Evolutionary conservation across 2,113 vertebrate species (phyloP), one percentile per base, ranked within the genome.

Genomic region (Triplophysa siluroides): DNA sequence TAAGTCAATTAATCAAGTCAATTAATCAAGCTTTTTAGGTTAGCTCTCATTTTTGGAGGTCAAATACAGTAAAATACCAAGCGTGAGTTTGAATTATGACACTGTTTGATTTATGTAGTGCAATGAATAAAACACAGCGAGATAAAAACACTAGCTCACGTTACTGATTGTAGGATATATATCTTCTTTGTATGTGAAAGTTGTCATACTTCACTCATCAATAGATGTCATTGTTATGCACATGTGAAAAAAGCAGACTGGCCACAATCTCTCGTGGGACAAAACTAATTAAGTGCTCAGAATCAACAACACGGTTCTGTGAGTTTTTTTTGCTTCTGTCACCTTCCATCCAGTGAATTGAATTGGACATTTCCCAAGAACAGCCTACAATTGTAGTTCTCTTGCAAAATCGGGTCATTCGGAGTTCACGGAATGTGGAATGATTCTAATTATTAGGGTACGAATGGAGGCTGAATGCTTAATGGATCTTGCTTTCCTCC

Each of bases 321-420:
- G 84, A 85, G 90, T 88, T 88, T 92, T 91, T 38, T 88, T 89
- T 90, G 86, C 87, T 85, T 88, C 88, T 91, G 90, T 92, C 90
- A 91, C 89, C 91, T 92, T 88, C 84, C 84, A 90, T 92, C 87
- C 87, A 88, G 76, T 91, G 82, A 88, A 87, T 82, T 85, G 86
- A 86, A 90, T 87, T 91, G 92, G 91, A 91, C 85, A 81, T 86
- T 88, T 92, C 91, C 90, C 89, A 90, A 89, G 90, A 91, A 90
- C 87, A 90, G 90, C 90, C 89, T 86, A 81, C 89, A 87, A 86
- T 85, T 83, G 86, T 82, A 83, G 85, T 87, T 90, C 83, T 81
- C 82, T 87, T 58, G 80, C 60, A 80, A 80, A 81, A 91, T 90
- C 85, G 90, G 91, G 90, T 92, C 91, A 91, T 66, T 63, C 64